Conservation (phyloP, 2,113 vertebrate species). For the Cricetomys ansorgei region DNA sequence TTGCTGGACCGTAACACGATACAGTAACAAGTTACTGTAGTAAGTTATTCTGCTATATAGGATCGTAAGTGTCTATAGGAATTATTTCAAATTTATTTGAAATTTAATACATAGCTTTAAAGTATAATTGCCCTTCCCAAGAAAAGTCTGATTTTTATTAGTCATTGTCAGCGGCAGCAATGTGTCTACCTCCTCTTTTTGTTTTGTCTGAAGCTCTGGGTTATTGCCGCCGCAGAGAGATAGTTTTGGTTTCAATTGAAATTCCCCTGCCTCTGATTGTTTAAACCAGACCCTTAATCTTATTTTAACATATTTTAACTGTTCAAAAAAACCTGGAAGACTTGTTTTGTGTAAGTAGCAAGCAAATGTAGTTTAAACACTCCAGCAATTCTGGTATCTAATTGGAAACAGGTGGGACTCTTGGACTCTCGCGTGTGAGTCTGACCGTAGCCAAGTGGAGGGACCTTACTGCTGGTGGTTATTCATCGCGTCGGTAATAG, state of each 20-base stretch:
- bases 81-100: not conserved
- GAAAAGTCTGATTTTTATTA: conserved; percentile 59
- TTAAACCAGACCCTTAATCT: conserved; percentile 82
- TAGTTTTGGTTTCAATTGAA: conserved; percentile 78
- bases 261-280: conserved; percentile 80
- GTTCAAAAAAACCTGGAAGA: conserved; percentile 79
- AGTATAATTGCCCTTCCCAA: not conserved
- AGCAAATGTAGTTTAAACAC: conserved; percentile 80
- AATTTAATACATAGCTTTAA: conserved; percentile 5
- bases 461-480: conserved; percentile 69
- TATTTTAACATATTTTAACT: conserved; percentile 80
- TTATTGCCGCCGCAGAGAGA: conserved; percentile 53
- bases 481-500: conserved; percentile 40
- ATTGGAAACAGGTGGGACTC: conserved; percentile 85
- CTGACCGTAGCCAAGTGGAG: conserved; percentile 69
- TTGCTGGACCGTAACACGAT: not conserved
- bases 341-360: conserved; percentile 81
- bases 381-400: conserved; percentile 79
- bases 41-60: not conserved
- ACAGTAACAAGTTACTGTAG: not conserved
- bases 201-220: conserved; percentile 72
- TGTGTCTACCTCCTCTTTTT: conserved; percentile 11
- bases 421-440: conserved; percentile 76
- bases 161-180: conserved; percentile 13
- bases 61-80: not conserved